Conservation (phyloP, 2,888 invertebrate genomes). For the Ischnura elegans region DNA sequence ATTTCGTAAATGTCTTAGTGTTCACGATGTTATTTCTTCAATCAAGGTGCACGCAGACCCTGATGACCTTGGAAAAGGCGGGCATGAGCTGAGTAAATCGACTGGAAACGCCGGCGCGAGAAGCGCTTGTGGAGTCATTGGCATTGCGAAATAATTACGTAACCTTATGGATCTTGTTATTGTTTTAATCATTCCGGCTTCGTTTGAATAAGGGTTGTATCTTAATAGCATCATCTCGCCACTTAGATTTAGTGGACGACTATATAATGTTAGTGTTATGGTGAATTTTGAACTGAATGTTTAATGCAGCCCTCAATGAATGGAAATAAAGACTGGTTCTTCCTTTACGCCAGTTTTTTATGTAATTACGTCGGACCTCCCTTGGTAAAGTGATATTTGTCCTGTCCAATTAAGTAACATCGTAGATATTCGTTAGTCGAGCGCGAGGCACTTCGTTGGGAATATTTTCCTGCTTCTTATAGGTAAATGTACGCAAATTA, state of each 20-base stretch:
- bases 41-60: conserved; percentile 90
- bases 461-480: too few species aligned
- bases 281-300: too few species aligned
- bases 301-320: neutral
- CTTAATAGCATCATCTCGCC: neutral
- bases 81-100: conserved; percentile 93
- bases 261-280: too few species aligned
- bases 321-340: neutral
- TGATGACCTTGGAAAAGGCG: conserved; percentile 96
- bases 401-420: too few species aligned
- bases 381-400: too few species aligned
- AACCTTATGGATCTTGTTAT: neutral
- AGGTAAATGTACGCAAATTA: too few species aligned
- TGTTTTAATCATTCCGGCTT: conserved; percentile 48
- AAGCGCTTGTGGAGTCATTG: conserved; percentile 93
- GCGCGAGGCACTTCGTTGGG: too few species aligned
- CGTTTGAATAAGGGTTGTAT: neutral
- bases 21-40: neutral
- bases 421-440: too few species aligned
- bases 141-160: conserved; percentile 80
- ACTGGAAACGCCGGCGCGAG: conserved; percentile 97
- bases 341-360: too few species aligned
- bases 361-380: too few species aligned
- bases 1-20: neutral
- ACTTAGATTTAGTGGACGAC: neutral